Conservation (phyloP, 1,140 invertebrate genomes). For the Trichonephila clavata region DNA sequence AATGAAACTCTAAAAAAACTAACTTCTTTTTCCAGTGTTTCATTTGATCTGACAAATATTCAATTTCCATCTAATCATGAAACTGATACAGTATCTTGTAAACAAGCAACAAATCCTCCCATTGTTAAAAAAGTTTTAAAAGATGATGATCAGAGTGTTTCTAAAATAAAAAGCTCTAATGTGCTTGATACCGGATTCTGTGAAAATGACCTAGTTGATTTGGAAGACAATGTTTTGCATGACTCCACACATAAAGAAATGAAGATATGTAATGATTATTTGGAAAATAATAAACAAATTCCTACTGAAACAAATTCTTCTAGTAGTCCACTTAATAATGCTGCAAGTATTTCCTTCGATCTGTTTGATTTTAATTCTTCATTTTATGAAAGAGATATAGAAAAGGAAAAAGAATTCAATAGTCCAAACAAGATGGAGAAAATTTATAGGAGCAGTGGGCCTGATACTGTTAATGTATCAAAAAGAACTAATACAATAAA, state of each 20-base stretch:
- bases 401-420: background rate
- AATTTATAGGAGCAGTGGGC: background rate
- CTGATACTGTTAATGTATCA: background rate
- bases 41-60: slow-evolving; percentile 18
- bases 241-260: background rate
- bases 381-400: background rate
- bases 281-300: background rate
- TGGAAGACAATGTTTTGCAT: background rate
- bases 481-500: background rate
- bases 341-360: background rate
- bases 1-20: background rate
- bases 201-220: background rate
- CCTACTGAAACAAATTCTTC: background rate
- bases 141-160: background rate
- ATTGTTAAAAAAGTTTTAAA: background rate
- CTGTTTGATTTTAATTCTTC: background rate
- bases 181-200: background rate
- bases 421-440: background rate
- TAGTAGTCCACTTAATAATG: background rate
- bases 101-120: background rate
- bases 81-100: background rate
- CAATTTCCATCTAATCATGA: background rate
- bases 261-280: background rate
- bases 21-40: background rate
- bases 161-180: background rate